These are phyloP conservation scores for Tenthredo amoena DNA, from an alignment of 2,888 invertebrate genomes.

Conservation along the genomic window DNA sequence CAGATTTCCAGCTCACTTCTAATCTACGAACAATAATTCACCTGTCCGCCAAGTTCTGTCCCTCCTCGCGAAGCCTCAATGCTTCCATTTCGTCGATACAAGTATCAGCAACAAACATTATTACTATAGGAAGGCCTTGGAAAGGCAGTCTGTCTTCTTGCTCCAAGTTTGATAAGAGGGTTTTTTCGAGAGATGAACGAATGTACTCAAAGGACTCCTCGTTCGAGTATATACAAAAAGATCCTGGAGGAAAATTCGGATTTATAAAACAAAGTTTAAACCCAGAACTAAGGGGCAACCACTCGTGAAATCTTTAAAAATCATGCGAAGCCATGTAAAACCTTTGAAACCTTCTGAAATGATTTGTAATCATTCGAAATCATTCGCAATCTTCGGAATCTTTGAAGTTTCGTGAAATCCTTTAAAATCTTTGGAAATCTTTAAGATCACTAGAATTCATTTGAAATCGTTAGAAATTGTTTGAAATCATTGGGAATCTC, in stretches of 20 bases:
- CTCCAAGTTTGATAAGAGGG: slow-evolving; percentile 92
- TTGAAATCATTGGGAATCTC: too few relatives aligned
- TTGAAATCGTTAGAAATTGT: too few relatives aligned
- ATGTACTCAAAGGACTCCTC: slow-evolving; percentile 96
- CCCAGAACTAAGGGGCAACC: slow-evolving; percentile 27
- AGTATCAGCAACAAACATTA: slow-evolving; percentile 94
- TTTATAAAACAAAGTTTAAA: slow-evolving; percentile 26
- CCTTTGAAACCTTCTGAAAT: too few relatives aligned
- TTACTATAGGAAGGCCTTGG: slow-evolving; percentile 92
- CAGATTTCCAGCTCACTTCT: slow-evolving; percentile 12
- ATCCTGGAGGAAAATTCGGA: slow-evolving; percentile 79
- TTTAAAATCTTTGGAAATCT: too few relatives aligned
- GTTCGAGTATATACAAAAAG: slow-evolving; percentile 94
- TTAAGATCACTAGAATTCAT: too few relatives aligned
- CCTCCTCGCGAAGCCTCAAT: slow-evolving; percentile 92
- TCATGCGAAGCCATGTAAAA: background rate
- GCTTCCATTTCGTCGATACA: slow-evolving; percentile 91
- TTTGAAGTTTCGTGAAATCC: too few relatives aligned
- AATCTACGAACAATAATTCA: slow-evolving; percentile 71
- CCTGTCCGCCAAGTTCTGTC: slow-evolving; percentile 94
- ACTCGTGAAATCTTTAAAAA: background rate
- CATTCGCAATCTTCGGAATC: too few relatives aligned
- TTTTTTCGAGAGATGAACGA: slow-evolving; percentile 93
- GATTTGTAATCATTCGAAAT: too few relatives aligned
- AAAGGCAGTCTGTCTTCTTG: slow-evolving; percentile 93